Percentiles rank a stretch among this genome's conserved stretches.
phyloP scores from a whole-genome alignment of 2,113 vertebrate species.

The Mobula hypostoma region DNA sequence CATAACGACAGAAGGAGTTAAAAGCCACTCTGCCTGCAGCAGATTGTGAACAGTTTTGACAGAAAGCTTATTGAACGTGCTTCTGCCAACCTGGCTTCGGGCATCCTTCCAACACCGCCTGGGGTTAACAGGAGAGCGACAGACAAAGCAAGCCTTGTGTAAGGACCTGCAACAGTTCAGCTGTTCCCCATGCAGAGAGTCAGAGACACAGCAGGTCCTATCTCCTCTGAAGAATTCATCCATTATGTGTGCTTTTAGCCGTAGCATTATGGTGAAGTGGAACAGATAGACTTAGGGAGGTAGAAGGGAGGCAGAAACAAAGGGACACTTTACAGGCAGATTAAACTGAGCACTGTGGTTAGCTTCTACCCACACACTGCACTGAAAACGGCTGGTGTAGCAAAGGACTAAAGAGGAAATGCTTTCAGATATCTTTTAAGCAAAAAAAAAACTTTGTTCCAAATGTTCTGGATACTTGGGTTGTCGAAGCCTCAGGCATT shows the following conservation, averaged over 20 bases:
- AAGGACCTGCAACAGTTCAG: constrained; percentile 23
- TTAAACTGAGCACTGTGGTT: neutral
- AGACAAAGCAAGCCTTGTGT: constrained; percentile 29
- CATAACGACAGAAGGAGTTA: neutral
- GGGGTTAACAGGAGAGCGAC: constrained; percentile 20
- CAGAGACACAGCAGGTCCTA: constrained; percentile 23
- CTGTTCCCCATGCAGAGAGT: neutral
- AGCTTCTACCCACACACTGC: constrained; percentile 2
- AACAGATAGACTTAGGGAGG: constrained; percentile 31
- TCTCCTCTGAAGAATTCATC: constrained; percentile 31
- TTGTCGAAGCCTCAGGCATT: neutral
- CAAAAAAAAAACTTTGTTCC: neutral
- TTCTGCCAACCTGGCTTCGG: constrained; percentile 20
- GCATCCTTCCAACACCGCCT: constrained; percentile 12
- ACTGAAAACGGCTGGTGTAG: neutral
- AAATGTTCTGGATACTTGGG: neutral
- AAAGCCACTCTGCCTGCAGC: neutral
- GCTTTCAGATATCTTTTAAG: neutral
- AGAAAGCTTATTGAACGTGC: constrained; percentile 30
- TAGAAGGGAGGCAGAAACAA: constrained; percentile 22
- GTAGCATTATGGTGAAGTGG: constrained; percentile 29
- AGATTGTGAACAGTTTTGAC: constrained; percentile 23
- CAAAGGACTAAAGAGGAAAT: neutral
- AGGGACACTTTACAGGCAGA: constrained; percentile 31
- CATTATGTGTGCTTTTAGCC: constrained; percentile 26